Evolutionary conservation across 2,113 vertebrate species (phyloP), one percentile per base, ranked within the genome.

Genomic region (Isichthys henryi): DNA sequence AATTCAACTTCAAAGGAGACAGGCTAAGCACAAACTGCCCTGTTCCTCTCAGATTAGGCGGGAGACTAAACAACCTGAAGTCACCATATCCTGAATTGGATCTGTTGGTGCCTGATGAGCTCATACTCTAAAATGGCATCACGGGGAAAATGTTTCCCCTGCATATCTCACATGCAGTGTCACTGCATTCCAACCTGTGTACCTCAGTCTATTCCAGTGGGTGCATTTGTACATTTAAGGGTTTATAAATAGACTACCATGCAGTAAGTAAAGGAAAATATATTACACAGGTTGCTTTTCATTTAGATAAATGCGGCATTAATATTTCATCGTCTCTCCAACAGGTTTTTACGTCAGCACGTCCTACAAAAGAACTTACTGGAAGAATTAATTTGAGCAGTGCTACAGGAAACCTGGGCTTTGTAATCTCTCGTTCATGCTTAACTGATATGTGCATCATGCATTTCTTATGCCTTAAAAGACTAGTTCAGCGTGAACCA

Each of bases 141-240:
- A 21, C 74, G 10, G 48, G n/a, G 66, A n/a, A 39, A 87, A 53
- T 35, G 17, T 48, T 31, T 48, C 85, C 85, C 39, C 49, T 77
- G 74, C 80, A 84, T 84, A 48, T 62, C 77, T 89, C 88, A 19
- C 3, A 35, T 83, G 74, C 31, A 45, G 49, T 89, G 50, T 82
- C 88, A 89, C 74, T 48, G 77, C 74, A 89, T 89, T 83, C 88
- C 88, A 82, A 19, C 49, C 66, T 82, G n/a, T 5, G 49, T 82
- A n/a, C 88, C 88, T 84, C 88, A 53, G 35, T 89, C 74, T 52
- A 43, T 80, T 70, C 39, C 48, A 77, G 58, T 88, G 2, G 8
- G 8, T 0, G 83, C 23, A 49, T 50, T 10, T 86, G 48, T 49
- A 49, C 43, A 46, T 50, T 86, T 48, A 49, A n/a, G 45, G 48